phyloP scores from a whole-genome alignment of 2,888 invertebrate species.

The Caenorhabditis becei region DNA sequence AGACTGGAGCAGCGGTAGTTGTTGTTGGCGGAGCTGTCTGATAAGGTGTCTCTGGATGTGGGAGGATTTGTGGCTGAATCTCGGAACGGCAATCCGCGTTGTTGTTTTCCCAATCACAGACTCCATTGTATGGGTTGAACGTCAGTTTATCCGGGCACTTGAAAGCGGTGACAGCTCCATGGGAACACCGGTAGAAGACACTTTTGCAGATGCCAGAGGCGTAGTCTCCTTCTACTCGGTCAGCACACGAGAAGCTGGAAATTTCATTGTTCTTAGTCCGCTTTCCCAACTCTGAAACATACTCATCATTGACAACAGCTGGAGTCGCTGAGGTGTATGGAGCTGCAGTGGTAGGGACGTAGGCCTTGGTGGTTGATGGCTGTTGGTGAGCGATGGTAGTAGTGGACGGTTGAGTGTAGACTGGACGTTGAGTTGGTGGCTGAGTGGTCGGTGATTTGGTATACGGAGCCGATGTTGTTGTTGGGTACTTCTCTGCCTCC shows the following conservation, averaged over 20 bases:
- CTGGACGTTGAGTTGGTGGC: constrained; percentile 11
- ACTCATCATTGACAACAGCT: constrained; percentile 23
- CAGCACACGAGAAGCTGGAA: constrained; percentile 58
- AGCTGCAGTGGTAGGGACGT: constrained; percentile 24
- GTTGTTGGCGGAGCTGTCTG: not conserved
- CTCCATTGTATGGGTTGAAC: constrained; percentile 63
- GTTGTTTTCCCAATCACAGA: constrained; percentile 63
- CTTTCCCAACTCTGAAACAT: constrained; percentile 13
- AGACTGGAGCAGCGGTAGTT: constrained; percentile 9
- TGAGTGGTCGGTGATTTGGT: constrained; percentile 18
- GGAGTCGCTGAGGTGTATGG: constrained; percentile 1
- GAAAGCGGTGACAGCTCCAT: constrained; percentile 23
- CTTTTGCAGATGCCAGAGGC: constrained; percentile 51
- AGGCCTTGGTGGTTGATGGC: constrained; percentile 1
- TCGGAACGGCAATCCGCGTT: constrained; percentile 33
- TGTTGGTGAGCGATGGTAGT: constrained; percentile 4
- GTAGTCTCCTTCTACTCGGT: constrained; percentile 56
- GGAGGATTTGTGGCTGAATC: not conserved
- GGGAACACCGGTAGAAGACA: constrained; percentile 61
- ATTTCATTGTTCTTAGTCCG: not conserved
- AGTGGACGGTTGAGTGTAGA: constrained; percentile 28
- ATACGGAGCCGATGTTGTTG: not conserved
- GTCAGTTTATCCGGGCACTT: constrained; percentile 61
- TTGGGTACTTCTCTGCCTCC: not conserved
- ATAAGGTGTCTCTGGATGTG: not conserved